Base-by-base conservation (phyloP, 2,113 vertebrate genomes). In the Chamaea fasciata region DNA sequence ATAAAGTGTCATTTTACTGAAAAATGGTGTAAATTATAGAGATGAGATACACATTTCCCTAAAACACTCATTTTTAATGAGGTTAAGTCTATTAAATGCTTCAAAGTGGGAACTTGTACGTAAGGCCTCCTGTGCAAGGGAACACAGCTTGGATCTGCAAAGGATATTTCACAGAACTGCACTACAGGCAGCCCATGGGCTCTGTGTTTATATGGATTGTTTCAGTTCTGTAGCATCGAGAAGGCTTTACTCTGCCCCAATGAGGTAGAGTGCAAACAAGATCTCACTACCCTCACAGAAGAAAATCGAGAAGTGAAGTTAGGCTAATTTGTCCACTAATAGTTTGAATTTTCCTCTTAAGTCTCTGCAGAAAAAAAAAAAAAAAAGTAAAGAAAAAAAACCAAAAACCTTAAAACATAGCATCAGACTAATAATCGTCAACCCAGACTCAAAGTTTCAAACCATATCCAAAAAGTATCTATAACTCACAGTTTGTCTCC, bases 201-300 rank as follows among this genome's bases (percentile, higher is more conserved):
- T 56, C 44, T 30, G 6, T 0, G 0, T 55, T 83, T 50, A 7
- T 6, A 17, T 2, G 18, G 22, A 17, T 2, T 20, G 20, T 41
- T 59, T 88, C 53, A 44, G 24, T 77, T 67, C 75, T 73, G 19
- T 10, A 19, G 7, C n/a, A 74, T 42, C 52, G 37, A 30, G 59
- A 59, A 64, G 26, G 15, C 42, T 74, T 60, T 80, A 20, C 44
- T 81, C 52, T 41, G 16, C 64, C 37, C 59, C 60, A 56, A 0
- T 21, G 88, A 74, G 13, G 27, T 64, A 31, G 24, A 5, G 31
- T 62, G 22, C 27, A 52, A 73, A 53, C 5, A 22, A 62, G 15
- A 53, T 35, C 12, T 94, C 41, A 39, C 15, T 15, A 2, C 12
- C 7, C 6, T 78, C 31, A 23, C 17, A 41, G 37, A 71, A 46